Percentiles rank a stretch among this genome's conserved stretches.
Evolutionary conservation across 2,888 invertebrate species (phyloP).

Genomic region (Drosophila testacea): DNA sequence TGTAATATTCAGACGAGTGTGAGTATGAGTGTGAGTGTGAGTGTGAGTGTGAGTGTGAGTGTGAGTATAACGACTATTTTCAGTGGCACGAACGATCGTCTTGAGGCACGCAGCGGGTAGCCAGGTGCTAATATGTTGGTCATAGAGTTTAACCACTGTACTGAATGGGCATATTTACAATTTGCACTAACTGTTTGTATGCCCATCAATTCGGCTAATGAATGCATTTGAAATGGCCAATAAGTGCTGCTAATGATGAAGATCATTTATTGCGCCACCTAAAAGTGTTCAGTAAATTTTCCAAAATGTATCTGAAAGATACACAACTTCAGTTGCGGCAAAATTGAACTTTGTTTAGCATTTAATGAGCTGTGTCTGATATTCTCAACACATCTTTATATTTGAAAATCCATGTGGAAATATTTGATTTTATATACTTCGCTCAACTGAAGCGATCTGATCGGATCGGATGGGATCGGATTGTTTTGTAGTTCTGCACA

Average conservation of each 20-base stretch:
- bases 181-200: conserved; percentile 52
- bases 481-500: conserved; percentile 58
- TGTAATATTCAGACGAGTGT: conserved; percentile 20
- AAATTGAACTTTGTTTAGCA: conserved; percentile 24
- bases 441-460: conserved; percentile 39
- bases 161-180: conserved; percentile 71
- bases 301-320: conserved; percentile 52
- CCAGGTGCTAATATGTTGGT: conserved; percentile 46
- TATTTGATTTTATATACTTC: conserved; percentile 76
- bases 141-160: conserved; percentile 72
- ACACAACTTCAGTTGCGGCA: conserved; percentile 19
- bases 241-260: conserved; percentile 71
- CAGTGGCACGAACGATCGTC: conserved; percentile 52
- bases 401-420: conserved; percentile 68
- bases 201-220: conserved; percentile 60
- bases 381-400: conserved; percentile 44
- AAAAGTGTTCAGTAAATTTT: conserved; percentile 65
- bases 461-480: conserved; percentile 8
- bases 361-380: conserved; percentile 67
- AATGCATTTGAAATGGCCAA: conserved; percentile 59
- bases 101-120: conserved; percentile 62
- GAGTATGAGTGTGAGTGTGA: neutral
- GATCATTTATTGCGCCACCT: conserved; percentile 67
- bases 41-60: neutral
- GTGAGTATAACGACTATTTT: conserved; percentile 47